These are phyloP conservation scores for Pica pica DNA, from an alignment of 2,113 vertebrate genomes.

Conservation along the genomic window DNA sequence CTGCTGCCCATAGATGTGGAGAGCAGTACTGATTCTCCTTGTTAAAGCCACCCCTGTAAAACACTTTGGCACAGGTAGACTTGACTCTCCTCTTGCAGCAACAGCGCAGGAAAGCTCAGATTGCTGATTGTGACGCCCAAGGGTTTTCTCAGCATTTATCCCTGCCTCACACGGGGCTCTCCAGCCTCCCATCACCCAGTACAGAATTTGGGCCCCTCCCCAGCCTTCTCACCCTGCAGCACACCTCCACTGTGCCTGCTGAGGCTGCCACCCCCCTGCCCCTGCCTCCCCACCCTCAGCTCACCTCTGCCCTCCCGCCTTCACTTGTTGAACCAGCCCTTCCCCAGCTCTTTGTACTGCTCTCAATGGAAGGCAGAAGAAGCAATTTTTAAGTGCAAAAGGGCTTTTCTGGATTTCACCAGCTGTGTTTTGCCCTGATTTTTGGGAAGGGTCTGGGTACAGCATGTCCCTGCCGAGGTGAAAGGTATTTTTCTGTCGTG, in stretches of 20 bases:
- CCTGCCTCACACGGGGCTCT: background rate
- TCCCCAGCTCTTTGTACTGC: background rate
- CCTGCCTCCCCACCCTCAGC: background rate
- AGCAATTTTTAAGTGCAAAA: background rate
- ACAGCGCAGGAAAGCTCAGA: background rate
- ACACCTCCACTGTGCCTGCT: background rate
- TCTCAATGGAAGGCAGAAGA: background rate
- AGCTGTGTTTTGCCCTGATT: background rate
- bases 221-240: background rate
- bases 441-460: background rate
- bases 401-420: background rate
- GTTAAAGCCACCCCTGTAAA: background rate
- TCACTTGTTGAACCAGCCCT: background rate
- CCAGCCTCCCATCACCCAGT: background rate
- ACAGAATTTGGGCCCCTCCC: background rate
- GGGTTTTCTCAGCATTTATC: background rate
- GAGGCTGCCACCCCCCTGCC: background rate
- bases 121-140: accelerated
- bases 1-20: background rate
- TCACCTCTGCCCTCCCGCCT: background rate
- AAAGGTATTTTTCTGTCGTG: too few relatives aligned
- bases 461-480: accelerated
- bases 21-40: background rate
- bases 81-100: background rate
- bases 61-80: background rate